These are phyloP conservation scores for Drosophila tripunctata DNA, from an alignment of 2,888 invertebrate species.

Conservation along the genomic window DNA sequence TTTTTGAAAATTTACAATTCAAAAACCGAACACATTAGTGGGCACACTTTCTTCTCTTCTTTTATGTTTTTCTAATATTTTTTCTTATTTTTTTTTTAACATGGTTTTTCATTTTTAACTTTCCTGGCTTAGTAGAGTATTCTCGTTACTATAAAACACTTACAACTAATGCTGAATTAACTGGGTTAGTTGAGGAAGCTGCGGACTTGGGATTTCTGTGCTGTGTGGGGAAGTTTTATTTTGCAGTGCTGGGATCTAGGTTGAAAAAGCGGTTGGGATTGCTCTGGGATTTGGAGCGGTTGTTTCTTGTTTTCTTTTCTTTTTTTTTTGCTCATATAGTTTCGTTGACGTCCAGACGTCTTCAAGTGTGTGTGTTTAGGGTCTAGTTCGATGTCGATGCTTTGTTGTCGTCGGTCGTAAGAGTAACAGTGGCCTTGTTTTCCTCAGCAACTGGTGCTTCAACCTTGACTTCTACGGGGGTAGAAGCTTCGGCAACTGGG, in stretches of 20 bases:
- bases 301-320: too few relatives aligned
- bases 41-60: constrained; percentile 33
- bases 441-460: constrained; percentile 22
- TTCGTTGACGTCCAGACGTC: constrained; percentile 40
- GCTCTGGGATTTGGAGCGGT: constrained; percentile 35
- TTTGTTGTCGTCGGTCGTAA: constrained; percentile 25
- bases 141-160: constrained; percentile 60
- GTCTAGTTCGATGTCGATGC: constrained; percentile 57
- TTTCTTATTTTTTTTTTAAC: constrained; percentile 25
- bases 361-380: constrained; percentile 44
- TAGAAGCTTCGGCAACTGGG: constrained; percentile 6
- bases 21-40: constrained; percentile 43
- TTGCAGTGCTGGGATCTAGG: constrained; percentile 54
- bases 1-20: constrained; percentile 33
- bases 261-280: constrained; percentile 30
- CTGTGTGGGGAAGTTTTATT: constrained; percentile 47
- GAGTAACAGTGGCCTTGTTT: constrained; percentile 5
- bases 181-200: constrained; percentile 51
- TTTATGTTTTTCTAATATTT: constrained; percentile 7
- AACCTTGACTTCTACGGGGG: constrained; percentile 21
- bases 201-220: constrained; percentile 32
- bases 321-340: too few relatives aligned
- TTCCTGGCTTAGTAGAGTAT: constrained; percentile 57
- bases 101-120: constrained; percentile 24
- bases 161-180: constrained; percentile 48